phyloP scores from a whole-genome alignment of 1,140 invertebrate species.

The Dreissena polymorpha region DNA sequence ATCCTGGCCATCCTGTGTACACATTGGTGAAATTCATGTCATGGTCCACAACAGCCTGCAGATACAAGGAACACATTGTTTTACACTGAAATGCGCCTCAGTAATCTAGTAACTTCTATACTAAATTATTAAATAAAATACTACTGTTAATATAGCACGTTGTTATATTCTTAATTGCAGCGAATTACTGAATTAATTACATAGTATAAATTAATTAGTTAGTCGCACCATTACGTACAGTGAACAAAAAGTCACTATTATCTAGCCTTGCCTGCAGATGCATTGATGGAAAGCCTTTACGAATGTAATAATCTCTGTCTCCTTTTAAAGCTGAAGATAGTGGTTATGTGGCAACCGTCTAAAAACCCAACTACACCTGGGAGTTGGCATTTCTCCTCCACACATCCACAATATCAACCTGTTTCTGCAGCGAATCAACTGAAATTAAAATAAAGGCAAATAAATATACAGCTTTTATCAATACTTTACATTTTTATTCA shows the following conservation, averaged over 20 bases:
- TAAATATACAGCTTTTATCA: no score
- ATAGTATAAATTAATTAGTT: background rate
- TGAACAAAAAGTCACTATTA: background rate
- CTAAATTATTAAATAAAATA: conserved; percentile 27
- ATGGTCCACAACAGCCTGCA: no score
- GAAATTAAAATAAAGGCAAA: background rate
- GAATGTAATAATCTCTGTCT: background rate
- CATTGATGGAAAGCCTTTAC: no score
- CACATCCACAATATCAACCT: background rate
- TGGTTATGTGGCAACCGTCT: conserved; percentile 11
- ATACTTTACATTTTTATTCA: no score
- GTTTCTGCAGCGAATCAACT: background rate
- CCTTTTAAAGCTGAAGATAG: background rate
- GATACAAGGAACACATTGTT: no score
- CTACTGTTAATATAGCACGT: background rate
- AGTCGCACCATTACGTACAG: background rate
- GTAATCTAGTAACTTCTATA: conserved; percentile 17
- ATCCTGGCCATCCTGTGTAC: no score
- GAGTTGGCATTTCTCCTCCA: background rate
- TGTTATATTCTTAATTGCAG: no score
- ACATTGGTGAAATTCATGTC: no score
- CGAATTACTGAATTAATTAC: background rate
- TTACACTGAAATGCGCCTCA: no score
- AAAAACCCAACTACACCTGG: no score
- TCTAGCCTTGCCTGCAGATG: no score